Percentiles rank a stretch among this genome's conserved stretches.
Conservation (phyloP, 2,113 vertebrate genomes). For the human (Homo sapiens) region GRCh38 chr14:101120001-101120500, state of each 20-base stretch:
- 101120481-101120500: not conserved
- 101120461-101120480: fast-evolving
- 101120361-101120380: fast-evolving
- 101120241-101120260: too few relatives aligned
- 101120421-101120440: not conserved
- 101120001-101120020: not conserved
- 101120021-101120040: not conserved
- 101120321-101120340: fast-evolving
- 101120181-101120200: not conserved
- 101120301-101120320: fast-evolving
- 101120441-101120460: fast-evolving
- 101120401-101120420: not conserved
- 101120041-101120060: not conserved
- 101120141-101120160: fast-evolving
- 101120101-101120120: not conserved
- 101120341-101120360: not conserved
- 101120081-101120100: not conserved
- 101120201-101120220: not conserved
- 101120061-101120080: not conserved
- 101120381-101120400: fast-evolving
- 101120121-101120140: not conserved
- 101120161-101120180: not conserved
- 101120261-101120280: fast-evolving
- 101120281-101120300: fast-evolving
- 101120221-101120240: not conserved